A percentile compares a stretch with the other conserved stretches of the same genome.
These are phyloP conservation scores for Apogon talboti DNA, from an alignment of 2,797 vertebrate genomes.

Conservation along the genomic window DNA sequence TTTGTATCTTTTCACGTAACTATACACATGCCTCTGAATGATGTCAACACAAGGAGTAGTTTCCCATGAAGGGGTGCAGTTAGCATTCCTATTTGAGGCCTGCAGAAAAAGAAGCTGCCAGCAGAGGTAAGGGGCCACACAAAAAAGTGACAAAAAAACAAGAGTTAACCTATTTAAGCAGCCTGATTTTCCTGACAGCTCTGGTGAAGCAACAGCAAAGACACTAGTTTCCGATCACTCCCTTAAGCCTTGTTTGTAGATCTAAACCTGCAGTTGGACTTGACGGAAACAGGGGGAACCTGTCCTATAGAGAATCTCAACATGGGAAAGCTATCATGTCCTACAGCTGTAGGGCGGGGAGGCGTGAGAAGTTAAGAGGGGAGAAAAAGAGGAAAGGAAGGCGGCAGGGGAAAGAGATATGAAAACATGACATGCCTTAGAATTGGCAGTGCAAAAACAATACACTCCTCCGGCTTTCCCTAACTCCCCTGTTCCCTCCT, in stretches of 20 bases:
- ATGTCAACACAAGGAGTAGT: slow-evolving; percentile 47
- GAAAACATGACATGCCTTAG: slow-evolving; percentile 82
- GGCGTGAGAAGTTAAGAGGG: slow-evolving; percentile 59
- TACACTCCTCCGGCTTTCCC: slow-evolving; percentile 59
- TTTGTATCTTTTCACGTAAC: slow-evolving; percentile 46
- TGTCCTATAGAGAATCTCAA: slow-evolving; percentile 65
- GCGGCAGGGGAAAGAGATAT: slow-evolving; percentile 74
- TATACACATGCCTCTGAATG: slow-evolving; percentile 41
- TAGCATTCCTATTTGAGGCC: slow-evolving; percentile 58
- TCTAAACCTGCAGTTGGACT: slow-evolving; percentile 14
- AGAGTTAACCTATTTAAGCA: neutral
- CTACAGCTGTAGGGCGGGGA: slow-evolving; percentile 75
- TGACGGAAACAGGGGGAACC: slow-evolving; percentile 67
- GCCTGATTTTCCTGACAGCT: neutral
- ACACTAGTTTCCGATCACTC: neutral
- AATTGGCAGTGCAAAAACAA: slow-evolving; percentile 74
- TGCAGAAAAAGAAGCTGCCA: slow-evolving; percentile 52
- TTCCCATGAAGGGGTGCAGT: slow-evolving; percentile 58
- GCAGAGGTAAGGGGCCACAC: slow-evolving; percentile 7
- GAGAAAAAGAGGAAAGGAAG: slow-evolving; percentile 49
- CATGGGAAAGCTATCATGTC: slow-evolving; percentile 79
- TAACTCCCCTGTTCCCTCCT: slow-evolving; percentile 45
- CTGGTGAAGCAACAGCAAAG: neutral
- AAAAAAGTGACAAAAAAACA: slow-evolving; percentile 27
- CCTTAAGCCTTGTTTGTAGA: neutral